A percentile compares a stretch with the other conserved stretches of the same genome.
These are phyloP conservation scores for Drosophila burlai DNA, from an alignment of 1,140 invertebrate genomes.

Conservation along the genomic window DNA sequence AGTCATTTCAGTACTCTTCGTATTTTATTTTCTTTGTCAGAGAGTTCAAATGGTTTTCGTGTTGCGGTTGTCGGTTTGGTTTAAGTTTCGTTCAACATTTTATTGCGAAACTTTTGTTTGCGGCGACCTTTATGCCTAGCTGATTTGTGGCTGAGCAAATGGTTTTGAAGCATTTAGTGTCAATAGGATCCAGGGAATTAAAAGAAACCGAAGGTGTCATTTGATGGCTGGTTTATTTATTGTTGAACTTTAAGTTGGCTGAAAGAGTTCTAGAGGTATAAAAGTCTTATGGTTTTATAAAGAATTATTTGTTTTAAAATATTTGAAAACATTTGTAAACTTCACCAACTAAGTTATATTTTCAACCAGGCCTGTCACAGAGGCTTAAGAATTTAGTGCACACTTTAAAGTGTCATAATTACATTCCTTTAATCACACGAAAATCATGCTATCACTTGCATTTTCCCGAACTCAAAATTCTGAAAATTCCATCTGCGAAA, in stretches of 20 bases:
- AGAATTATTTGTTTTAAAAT: no score
- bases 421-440: background rate
- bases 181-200: conserved; percentile 16
- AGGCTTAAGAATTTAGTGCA: background rate
- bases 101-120: conserved; percentile 75
- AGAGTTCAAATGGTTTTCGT: conserved; percentile 54
- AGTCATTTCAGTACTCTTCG: conserved; percentile 7
- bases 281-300: no score
- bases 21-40: conserved; percentile 21
- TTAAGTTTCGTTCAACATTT: conserved; percentile 69
- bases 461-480: conserved; percentile 17
- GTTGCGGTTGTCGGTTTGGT: conserved; percentile 33
- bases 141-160: conserved; percentile 48
- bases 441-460: background rate
- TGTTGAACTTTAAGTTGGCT: background rate
- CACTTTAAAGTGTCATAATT: background rate
- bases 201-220: conserved; percentile 1
- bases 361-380: background rate
- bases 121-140: conserved; percentile 61
- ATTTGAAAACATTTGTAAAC: no score
- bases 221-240: conserved; percentile 1
- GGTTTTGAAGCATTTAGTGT: conserved; percentile 22
- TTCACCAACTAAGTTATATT: no score
- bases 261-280: background rate
- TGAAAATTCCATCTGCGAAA: conserved; percentile 32